phyloP scores from a whole-genome alignment of 2,113 vertebrate species.

The Pterocles burchelli region DNA sequence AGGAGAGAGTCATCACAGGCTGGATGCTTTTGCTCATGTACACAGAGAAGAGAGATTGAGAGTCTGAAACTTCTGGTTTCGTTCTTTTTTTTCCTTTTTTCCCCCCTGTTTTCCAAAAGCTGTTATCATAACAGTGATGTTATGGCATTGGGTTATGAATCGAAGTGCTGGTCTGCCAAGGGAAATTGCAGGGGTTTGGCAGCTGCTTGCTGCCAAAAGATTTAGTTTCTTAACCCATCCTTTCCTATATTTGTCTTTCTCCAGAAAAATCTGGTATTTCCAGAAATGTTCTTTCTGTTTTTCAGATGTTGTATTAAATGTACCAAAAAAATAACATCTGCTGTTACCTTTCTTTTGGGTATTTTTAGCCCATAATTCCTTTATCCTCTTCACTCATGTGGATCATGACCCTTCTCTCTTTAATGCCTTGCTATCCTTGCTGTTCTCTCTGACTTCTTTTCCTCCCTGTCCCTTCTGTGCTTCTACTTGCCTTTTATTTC shows the following conservation, averaged over 20 bases:
- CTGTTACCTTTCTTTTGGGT: slow-evolving; percentile 1
- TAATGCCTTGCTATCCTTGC: not conserved
- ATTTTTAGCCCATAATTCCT: slow-evolving; percentile 39
- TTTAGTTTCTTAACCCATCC: not conserved
- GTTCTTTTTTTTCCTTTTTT: not conserved
- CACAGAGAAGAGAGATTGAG: not conserved
- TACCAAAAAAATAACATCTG: not conserved
- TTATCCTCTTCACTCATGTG: not conserved
- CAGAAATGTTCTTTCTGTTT: not conserved
- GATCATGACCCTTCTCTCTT: not conserved
- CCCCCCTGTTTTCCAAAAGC: not conserved
- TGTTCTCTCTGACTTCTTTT: not conserved
- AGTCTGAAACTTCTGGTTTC: not conserved
- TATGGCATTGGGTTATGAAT: not conserved
- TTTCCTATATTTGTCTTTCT: not conserved
- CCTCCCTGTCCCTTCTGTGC: not conserved
- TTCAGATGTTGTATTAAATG: not conserved
- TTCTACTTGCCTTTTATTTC: not conserved
- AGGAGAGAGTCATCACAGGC: fast-evolving
- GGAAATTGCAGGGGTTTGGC: not conserved
- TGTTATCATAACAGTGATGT: not conserved
- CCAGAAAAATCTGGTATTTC: not conserved
- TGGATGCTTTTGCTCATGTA: not conserved
- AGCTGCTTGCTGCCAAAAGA: not conserved
- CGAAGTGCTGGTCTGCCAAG: not conserved